A percentile compares a stretch with the other conserved stretches of the same genome.
phyloP scores from a whole-genome alignment of 2,888 invertebrate species.

The Zygothrica quintamaculata region DNA sequence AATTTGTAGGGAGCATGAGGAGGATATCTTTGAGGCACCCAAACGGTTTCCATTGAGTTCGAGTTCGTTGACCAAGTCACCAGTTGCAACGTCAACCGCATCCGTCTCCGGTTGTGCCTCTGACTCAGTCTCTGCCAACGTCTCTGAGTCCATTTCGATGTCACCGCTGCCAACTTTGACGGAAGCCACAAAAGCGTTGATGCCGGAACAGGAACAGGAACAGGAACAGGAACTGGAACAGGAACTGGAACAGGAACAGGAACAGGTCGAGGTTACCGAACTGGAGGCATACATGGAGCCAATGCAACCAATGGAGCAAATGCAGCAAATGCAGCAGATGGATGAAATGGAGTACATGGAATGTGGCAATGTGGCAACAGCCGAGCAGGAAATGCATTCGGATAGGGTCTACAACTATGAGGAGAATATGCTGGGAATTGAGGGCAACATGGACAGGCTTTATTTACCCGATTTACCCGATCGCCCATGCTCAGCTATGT shows the following conservation, averaged over 20 bases:
- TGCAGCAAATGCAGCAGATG: too few species aligned
- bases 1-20: conserved; percentile 70
- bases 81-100: conserved; percentile 43
- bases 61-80: conserved; percentile 73
- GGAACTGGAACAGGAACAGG: conserved; percentile 50
- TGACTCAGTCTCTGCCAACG: conserved; percentile 30
- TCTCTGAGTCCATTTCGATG: background rate
- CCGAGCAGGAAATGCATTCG: conserved; percentile 70
- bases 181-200: conserved; percentile 73
- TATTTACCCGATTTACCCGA: conserved; percentile 68
- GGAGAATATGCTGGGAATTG: background rate
- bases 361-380: conserved; percentile 54
- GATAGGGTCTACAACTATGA: conserved; percentile 47
- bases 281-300: conserved; percentile 25
- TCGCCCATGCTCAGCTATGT: conserved; percentile 79
- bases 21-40: conserved; percentile 55
- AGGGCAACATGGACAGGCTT: conserved; percentile 35
- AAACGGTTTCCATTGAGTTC: conserved; percentile 73
- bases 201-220: conserved; percentile 55
- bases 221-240: conserved; percentile 43
- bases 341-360: too few species aligned
- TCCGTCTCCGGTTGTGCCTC: conserved; percentile 37
- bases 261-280: conserved; percentile 27
- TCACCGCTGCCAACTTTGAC: conserved; percentile 51
- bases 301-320: too few species aligned